Conservation (phyloP, 2,797 vertebrate species). For the Rhinichthys osculus region DNA sequence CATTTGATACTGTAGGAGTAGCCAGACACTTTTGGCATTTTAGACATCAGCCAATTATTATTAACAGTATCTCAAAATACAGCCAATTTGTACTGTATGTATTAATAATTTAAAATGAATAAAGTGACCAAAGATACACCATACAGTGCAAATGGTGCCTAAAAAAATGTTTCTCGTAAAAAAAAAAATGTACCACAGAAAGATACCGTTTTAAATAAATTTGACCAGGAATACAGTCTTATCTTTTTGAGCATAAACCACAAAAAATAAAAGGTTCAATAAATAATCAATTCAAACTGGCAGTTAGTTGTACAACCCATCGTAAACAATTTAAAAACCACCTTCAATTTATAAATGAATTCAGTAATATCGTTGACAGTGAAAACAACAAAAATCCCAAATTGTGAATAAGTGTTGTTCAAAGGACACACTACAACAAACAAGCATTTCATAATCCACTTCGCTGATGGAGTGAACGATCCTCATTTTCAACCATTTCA, state of each 20-base stretch:
- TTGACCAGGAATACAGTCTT: neutral
- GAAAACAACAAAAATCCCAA: neutral
- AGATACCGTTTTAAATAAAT: constrained; percentile 11
- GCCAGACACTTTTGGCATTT: neutral
- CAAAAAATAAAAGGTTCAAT: neutral
- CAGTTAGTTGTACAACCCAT: neutral
- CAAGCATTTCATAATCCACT: neutral
- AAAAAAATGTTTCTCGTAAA: neutral
- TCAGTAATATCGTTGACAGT: neutral
- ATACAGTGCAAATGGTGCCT: constrained; percentile 24
- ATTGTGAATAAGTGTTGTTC: neutral
- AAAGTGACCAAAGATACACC: neutral
- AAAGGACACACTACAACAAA: neutral
- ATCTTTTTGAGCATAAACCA: constrained; percentile 1
- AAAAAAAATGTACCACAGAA: constrained; percentile 28
- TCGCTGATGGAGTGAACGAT: neutral
- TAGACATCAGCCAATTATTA: constrained; percentile 6
- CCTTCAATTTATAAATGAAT: neutral
- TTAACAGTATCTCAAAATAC: neutral
- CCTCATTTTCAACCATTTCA: neutral
- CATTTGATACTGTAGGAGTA: neutral
- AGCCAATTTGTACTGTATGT: neutral
- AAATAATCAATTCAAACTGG: constrained; percentile 34
- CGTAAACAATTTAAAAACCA: constrained; percentile 31
- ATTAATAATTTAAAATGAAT: neutral